Evolutionary conservation across 2,797 vertebrate genomes (phyloP).

Genomic region (Coilia nasus): DNA sequence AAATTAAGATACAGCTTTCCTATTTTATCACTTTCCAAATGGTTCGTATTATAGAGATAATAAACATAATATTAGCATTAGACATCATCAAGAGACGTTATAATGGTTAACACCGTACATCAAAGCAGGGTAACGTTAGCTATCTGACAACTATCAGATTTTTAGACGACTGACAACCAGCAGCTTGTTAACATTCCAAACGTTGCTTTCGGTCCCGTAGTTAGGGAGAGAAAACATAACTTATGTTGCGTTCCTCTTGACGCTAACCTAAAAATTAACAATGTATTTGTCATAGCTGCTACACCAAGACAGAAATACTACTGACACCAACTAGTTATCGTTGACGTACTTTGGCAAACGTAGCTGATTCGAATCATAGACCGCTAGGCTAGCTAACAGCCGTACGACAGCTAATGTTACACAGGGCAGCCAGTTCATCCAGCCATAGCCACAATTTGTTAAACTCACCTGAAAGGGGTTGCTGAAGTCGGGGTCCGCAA

Average conservation of each 20-base stretch:
- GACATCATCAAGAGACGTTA: not conserved
- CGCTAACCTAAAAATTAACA: not conserved
- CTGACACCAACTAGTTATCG: not conserved
- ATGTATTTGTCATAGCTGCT: not conserved
- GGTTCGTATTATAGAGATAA: not conserved
- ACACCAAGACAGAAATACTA: not conserved
- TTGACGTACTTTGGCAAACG: not conserved
- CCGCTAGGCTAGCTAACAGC: not conserved
- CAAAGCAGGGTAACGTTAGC: not conserved
- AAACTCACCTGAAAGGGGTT: constrained; percentile 87
- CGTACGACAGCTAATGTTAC: not conserved
- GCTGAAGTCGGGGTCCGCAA: constrained; percentile 96
- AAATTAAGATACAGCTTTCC: not conserved
- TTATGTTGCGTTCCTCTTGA: not conserved
- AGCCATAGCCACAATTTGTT: not conserved
- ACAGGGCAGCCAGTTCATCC: not conserved
- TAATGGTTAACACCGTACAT: not conserved
- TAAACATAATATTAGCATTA: not conserved
- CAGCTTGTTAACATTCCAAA: not conserved
- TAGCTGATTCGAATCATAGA: not conserved
- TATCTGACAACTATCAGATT: not conserved
- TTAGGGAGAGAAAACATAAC: not conserved
- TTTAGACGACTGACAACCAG: not conserved
- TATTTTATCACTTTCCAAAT: not conserved
- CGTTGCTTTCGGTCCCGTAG: too few species aligned